A percentile compares a stretch with the other conserved stretches of the same genome.
These are phyloP conservation scores for Drosophila triauraria DNA, from an alignment of 1,140 invertebrate species.

Conservation along the genomic window DNA sequence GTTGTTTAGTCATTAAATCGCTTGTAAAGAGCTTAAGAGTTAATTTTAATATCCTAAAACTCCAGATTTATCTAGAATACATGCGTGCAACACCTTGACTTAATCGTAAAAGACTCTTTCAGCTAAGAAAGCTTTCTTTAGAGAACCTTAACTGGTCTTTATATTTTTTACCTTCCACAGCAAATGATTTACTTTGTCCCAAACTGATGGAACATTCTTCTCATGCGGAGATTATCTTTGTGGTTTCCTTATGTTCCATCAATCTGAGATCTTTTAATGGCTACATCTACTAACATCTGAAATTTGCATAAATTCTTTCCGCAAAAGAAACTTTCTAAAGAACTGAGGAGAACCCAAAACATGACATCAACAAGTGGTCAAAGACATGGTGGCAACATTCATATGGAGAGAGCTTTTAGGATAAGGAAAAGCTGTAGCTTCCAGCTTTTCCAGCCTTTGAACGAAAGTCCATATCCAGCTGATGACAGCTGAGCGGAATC, in stretches of 20 bases:
- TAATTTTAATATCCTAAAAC: neutral
- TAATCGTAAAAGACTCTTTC: neutral
- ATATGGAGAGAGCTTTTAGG: conserved; percentile 42
- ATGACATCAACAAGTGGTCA: conserved; percentile 67
- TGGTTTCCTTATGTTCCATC: conserved; percentile 28
- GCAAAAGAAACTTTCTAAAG: conserved; percentile 46
- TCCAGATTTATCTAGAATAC: neutral
- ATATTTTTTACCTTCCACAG: neutral
- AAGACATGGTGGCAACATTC: conserved; percentile 1
- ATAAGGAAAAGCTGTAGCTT: conserved; percentile 27
- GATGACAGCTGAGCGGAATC: conserved; percentile 51
- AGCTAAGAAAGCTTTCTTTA: too few relatives aligned
- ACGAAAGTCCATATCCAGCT: conserved; percentile 47
- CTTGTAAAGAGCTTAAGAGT: too few relatives aligned
- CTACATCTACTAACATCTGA: conserved; percentile 5
- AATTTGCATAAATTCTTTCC: conserved; percentile 46
- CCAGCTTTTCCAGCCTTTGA: conserved; percentile 21
- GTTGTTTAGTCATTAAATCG: too few relatives aligned
- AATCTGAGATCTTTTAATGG: conserved; percentile 41
- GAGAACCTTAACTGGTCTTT: neutral
- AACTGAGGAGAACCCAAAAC: conserved; percentile 9
- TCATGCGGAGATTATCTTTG: conserved; percentile 17
- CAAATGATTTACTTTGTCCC: conserved; percentile 17
- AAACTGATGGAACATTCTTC: conserved; percentile 24
- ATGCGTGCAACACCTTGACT: too few relatives aligned